Conservation (phyloP, 2,888 invertebrate species). For the Holacanthella duospinosa region DNA sequence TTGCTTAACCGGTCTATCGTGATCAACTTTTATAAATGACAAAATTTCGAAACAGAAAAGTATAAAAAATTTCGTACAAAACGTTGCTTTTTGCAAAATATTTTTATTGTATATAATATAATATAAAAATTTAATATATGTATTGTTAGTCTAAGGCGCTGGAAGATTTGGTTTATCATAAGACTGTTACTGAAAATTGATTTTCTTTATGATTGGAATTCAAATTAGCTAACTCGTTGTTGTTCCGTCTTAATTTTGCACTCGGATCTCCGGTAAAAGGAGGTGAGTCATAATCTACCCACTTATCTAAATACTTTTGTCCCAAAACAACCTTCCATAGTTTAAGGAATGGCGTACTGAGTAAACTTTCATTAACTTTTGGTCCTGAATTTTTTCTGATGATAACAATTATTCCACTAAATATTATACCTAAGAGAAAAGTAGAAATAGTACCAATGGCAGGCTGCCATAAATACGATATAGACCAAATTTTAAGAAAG, state of each 20-base stretch:
- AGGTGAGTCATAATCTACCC: constrained; percentile 5
- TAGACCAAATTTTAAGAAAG: background rate
- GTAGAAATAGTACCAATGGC: background rate
- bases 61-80: no score
- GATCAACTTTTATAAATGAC: no score
- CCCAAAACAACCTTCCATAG: no score
- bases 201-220: background rate
- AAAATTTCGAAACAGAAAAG: no score
- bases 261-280: background rate
- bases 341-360: constrained; percentile 2
- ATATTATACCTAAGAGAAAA: background rate
- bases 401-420: background rate
- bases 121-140: no score
- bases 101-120: no score
- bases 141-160: no score
- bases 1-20: no score
- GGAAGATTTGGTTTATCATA: no score
- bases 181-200: no score
- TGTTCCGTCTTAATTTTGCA: background rate
- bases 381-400: background rate
- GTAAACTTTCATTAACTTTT: constrained; percentile 5
- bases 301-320: no score
- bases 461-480: background rate
- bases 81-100: no score
- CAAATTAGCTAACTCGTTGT: background rate